Evolutionary conservation across 2,113 vertebrate genomes (phyloP).

Genomic region (Boulengeromyrus knoepffleri): DNA sequence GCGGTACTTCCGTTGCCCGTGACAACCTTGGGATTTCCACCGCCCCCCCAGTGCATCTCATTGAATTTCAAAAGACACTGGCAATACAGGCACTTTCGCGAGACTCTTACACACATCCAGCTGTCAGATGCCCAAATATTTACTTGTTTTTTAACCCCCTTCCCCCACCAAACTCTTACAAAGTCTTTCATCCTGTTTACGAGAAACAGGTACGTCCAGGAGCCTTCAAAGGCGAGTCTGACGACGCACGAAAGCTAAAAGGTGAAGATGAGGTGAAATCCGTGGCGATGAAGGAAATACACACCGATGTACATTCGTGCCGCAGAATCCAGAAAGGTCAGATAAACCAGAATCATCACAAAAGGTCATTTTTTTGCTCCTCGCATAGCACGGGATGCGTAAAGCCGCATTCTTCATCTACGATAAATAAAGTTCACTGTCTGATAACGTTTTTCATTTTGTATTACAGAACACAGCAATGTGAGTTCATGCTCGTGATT

Average conservation of each 20-base stretch:
- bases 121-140: slow-evolving; percentile 64
- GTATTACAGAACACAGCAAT: neutral
- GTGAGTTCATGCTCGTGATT: neutral
- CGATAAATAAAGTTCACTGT: neutral
- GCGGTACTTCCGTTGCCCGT: slow-evolving; percentile 58
- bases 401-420: neutral
- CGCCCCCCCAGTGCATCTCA: slow-evolving; percentile 51
- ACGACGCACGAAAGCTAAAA: neutral
- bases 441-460: neutral
- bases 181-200: neutral
- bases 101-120: slow-evolving; percentile 55
- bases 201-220: neutral
- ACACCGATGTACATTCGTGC: neutral
- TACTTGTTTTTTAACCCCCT: slow-evolving; percentile 44
- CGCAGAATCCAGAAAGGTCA: neutral
- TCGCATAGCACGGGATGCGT: neutral
- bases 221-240: neutral
- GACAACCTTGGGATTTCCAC: slow-evolving; percentile 67
- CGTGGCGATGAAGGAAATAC: neutral
- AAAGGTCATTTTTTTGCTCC: neutral
- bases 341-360: neutral
- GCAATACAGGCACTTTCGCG: slow-evolving; percentile 54
- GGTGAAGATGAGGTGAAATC: neutral
- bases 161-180: slow-evolving; percentile 32
- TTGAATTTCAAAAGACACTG: slow-evolving; percentile 69